phyloP scores from a whole-genome alignment of 2,113 vertebrate species.

The Osmerus mordax region DNA sequence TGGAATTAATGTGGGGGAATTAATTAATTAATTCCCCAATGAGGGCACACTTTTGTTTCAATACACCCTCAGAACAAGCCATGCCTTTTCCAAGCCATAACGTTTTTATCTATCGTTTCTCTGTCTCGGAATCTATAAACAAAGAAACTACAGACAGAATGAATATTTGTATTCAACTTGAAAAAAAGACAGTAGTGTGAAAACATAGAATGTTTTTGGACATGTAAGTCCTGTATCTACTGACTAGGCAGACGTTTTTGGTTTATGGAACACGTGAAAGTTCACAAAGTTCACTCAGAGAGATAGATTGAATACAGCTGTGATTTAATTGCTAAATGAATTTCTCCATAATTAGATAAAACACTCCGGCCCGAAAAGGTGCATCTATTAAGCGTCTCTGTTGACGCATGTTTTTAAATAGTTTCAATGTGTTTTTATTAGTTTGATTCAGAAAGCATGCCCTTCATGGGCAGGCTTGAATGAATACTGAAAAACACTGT shows the following conservation, averaged over 20 bases:
- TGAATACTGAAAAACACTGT: constrained; percentile 1
- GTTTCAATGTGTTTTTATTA: too few species aligned
- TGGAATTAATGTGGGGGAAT: constrained; percentile 53
- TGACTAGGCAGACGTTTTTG: too few species aligned
- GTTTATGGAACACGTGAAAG: too few species aligned
- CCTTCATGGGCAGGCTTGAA: not conserved
- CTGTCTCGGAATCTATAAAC: not conserved
- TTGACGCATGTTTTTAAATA: constrained; percentile 16
- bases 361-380: too few species aligned
- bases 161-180: too few species aligned
- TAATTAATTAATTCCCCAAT: constrained; percentile 23
- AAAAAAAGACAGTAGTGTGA: too few species aligned
- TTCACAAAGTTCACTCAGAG: constrained; percentile 32
- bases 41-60: constrained; percentile 19
- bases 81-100: too few species aligned
- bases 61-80: not conserved
- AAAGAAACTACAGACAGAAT: not conserved
- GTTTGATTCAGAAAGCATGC: too few species aligned
- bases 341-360: too few species aligned
- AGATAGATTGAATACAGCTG: constrained; percentile 26
- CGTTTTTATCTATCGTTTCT: not conserved
- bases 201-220: too few species aligned
- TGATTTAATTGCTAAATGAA: too few species aligned
- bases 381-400: constrained; percentile 16
- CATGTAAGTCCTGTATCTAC: too few species aligned